Evolutionary conservation across 1,140 invertebrate genomes (phyloP).

Genomic region (Rhyacophila brunnea): DNA sequence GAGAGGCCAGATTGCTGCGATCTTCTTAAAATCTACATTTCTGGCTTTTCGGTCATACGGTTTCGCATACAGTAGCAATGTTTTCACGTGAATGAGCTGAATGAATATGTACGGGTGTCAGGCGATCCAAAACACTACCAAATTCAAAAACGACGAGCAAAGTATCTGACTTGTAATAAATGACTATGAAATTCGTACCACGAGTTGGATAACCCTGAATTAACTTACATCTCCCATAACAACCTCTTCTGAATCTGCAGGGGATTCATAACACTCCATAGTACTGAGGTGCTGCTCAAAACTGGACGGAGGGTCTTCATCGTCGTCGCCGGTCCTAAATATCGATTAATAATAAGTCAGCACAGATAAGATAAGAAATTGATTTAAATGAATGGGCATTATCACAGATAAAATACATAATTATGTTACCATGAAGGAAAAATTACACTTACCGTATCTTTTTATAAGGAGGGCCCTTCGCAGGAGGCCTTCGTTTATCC

Average conservation of each 20-base stretch:
- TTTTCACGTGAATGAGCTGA: too few species aligned
- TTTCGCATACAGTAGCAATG: too few species aligned
- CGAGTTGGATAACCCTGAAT: too few species aligned
- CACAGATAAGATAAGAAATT: background rate
- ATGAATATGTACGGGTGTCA: too few species aligned
- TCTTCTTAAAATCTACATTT: too few species aligned
- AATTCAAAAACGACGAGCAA: too few species aligned
- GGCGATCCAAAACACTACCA: too few species aligned
- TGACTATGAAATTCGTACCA: too few species aligned
- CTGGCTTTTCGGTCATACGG: too few species aligned
- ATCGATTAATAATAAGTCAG: background rate
- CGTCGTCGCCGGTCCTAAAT: constrained; percentile 50
- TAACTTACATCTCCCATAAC: constrained; percentile 45
- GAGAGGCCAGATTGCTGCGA: too few species aligned
- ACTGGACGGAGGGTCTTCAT: constrained; percentile 51
- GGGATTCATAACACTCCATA: constrained; percentile 57
- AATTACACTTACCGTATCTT: constrained; percentile 35
- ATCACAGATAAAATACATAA: background rate
- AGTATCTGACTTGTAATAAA: too few species aligned
- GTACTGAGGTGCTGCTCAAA: constrained; percentile 63
- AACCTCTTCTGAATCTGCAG: constrained; percentile 47
- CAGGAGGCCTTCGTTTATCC: constrained; percentile 25
- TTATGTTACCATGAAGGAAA: background rate
- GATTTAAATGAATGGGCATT: background rate
- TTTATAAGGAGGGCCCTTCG: constrained; percentile 33